A percentile compares a stretch with the other conserved stretches of the same genome.
Conservation (phyloP, 2,888 invertebrate species). For the Ormyrus rosae region DNA sequence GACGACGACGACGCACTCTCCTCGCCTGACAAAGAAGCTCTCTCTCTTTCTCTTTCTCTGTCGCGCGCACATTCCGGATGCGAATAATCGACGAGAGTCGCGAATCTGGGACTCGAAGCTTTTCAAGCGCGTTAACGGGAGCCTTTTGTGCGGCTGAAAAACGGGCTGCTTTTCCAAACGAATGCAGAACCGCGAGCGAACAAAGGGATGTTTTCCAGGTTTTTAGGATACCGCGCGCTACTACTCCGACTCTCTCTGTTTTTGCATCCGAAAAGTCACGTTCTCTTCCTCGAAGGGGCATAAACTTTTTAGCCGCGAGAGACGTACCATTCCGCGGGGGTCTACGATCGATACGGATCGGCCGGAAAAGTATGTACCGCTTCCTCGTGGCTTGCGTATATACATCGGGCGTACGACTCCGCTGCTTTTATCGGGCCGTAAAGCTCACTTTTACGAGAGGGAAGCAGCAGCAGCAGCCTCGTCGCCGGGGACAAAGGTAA, state of each 20-base stretch:
- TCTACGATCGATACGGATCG: conserved; percentile 3
- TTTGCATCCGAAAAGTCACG: too few relatives aligned
- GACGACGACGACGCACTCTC: too few relatives aligned
- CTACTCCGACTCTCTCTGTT: too few relatives aligned
- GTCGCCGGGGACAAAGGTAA: conserved; percentile 26
- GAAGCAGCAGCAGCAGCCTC: background rate
- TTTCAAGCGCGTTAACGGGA: conserved; percentile 18
- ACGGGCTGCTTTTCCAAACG: background rate
- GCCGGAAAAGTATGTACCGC: background rate
- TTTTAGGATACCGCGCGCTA: background rate
- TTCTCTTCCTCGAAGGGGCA: background rate
- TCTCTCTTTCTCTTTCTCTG: too few relatives aligned
- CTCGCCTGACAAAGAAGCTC: too few relatives aligned
- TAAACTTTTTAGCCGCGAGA: background rate
- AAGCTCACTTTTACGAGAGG: conserved; percentile 30
- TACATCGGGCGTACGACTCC: background rate
- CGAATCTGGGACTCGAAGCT: conserved; percentile 32
- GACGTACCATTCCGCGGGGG: background rate
- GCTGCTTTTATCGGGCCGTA: conserved; percentile 18
- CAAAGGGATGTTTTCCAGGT: conserved; percentile 11
- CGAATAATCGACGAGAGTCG: conserved; percentile 3
- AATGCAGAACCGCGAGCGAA: background rate
- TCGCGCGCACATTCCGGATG: conserved; percentile 15
- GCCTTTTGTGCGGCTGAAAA: conserved; percentile 23
- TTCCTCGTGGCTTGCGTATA: background rate